These are phyloP conservation scores for Platysternon megacephalum DNA, from an alignment of 2,113 vertebrate species.

Conservation along the genomic window DNA sequence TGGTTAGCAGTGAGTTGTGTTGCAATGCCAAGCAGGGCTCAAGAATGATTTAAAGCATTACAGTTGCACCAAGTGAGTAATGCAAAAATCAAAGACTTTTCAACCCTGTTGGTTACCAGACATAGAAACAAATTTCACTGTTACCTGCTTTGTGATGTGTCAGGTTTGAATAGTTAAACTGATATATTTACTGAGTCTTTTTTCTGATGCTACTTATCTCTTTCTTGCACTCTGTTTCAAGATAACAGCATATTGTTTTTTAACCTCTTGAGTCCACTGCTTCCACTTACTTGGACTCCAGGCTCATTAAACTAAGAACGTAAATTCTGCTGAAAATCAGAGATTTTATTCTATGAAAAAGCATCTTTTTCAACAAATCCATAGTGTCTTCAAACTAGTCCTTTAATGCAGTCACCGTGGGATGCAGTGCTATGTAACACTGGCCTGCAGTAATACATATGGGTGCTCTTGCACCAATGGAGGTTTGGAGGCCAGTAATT, in stretches of 20 bases:
- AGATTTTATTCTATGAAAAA: background rate
- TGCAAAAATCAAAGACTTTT: background rate
- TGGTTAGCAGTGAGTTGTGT: background rate
- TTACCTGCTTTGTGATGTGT: background rate
- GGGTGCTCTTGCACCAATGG: background rate
- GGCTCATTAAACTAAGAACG: accelerated
- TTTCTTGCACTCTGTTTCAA: background rate
- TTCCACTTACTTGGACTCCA: background rate
- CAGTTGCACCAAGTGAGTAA: background rate
- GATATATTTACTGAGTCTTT: background rate
- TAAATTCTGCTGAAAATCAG: background rate
- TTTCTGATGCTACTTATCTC: background rate
- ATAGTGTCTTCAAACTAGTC: background rate
- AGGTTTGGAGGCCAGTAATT: background rate
- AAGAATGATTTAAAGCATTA: background rate
- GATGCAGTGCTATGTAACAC: constrained; percentile 9
- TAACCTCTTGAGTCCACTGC: background rate
- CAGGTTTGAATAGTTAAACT: background rate
- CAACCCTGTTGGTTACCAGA: background rate
- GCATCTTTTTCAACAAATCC: background rate
- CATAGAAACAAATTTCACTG: background rate
- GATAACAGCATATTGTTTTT: background rate
- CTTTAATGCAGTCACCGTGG: background rate
- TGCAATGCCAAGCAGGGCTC: background rate
- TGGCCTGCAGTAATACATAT: constrained; percentile 27